Conservation (phyloP, 2,113 vertebrate species). For the Gavia stellata region DNA sequence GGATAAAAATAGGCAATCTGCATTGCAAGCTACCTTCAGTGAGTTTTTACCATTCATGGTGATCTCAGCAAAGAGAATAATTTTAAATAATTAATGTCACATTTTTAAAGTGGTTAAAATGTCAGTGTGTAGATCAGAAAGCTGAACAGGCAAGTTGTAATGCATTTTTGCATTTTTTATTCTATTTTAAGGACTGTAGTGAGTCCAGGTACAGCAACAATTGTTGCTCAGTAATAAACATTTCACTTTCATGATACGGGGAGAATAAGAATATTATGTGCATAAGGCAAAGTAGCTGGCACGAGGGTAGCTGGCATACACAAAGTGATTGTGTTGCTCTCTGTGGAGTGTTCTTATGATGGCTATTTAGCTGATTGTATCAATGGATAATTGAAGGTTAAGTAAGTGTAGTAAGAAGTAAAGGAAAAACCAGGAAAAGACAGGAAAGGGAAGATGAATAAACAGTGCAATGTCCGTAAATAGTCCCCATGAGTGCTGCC, state of each 20-base stretch:
- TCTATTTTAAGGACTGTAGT: neutral
- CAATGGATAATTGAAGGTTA: neutral
- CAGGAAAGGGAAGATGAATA: neutral
- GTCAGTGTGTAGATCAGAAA: neutral
- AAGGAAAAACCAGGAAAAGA: neutral
- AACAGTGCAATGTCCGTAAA: neutral
- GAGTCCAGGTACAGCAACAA: neutral
- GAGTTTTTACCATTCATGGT: constrained; percentile 51
- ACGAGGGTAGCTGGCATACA: neutral
- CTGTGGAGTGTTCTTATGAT: neutral
- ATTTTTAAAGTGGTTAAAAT: neutral
- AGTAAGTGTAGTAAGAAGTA: neutral
- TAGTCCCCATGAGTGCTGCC: neutral
- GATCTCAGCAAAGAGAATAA: constrained; percentile 8
- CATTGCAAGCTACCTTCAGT: constrained; percentile 36
- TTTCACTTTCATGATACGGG: neutral
- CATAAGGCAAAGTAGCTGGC: neutral
- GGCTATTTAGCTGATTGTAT: neutral
- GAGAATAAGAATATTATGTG: neutral
- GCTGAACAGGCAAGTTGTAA: neutral
- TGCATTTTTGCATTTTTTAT: neutral
- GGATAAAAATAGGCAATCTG: constrained; percentile 57
- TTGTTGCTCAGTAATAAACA: neutral
- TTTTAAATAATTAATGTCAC: neutral
- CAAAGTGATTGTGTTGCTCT: neutral